Conservation (phyloP, 2,888 invertebrate species). For the Drosophila kanekoi region DNA sequence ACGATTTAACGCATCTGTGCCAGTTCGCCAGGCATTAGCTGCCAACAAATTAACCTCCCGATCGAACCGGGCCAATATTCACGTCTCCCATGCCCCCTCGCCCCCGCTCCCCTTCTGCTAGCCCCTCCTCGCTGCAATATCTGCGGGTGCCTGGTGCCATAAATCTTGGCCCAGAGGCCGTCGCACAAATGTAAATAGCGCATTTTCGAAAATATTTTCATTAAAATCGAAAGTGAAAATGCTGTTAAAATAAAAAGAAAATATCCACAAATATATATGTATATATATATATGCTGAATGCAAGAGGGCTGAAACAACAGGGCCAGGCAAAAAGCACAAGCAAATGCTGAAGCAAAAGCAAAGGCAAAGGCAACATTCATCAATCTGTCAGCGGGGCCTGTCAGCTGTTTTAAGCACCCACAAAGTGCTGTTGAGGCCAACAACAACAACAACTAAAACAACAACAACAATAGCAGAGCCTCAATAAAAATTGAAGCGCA, state of each 20-base stretch:
- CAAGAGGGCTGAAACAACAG: constrained; percentile 57
- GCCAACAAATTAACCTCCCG: constrained; percentile 56
- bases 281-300: constrained; percentile 5
- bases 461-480: constrained; percentile 3
- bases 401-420: constrained; percentile 83
- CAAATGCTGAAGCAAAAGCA: background rate
- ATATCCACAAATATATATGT: constrained; percentile 11
- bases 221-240: constrained; percentile 67
- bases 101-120: no score
- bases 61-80: constrained; percentile 43
- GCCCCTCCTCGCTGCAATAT: background rate
- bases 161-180: constrained; percentile 60
- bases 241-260: constrained; percentile 31
- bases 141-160: constrained; percentile 42
- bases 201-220: constrained; percentile 77
- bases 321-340: constrained; percentile 27
- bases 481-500: constrained; percentile 65
- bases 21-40: constrained; percentile 52
- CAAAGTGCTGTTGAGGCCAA: constrained; percentile 75
- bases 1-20: constrained; percentile 52
- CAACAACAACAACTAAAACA: constrained; percentile 31
- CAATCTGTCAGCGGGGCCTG: constrained; percentile 81
- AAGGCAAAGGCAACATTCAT: constrained; percentile 72
- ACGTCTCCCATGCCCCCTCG: background rate
- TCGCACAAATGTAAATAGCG: constrained; percentile 70